Base-by-base conservation (phyloP, 2,113 vertebrate genomes). In the Plotosus lineatus region DNA sequence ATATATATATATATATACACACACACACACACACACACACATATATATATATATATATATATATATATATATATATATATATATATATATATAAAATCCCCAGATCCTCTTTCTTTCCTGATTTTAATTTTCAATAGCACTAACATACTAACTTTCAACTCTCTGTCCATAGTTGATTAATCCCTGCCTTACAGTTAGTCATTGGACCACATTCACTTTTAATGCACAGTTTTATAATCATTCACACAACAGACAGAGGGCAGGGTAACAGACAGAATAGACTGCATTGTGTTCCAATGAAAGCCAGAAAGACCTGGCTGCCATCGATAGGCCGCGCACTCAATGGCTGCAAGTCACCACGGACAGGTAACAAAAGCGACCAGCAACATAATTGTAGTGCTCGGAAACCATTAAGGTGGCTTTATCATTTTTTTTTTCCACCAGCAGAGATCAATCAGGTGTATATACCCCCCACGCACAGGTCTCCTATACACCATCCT, bases 321-420 rank as follows among this genome's bases (percentile, higher is more conserved):
- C 77, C 50, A 78, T 75, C 50, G 53, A 80, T 81, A 83, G 81
- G 50, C 65, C 53, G 78, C 58, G 73, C 66, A 42, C 68, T 75
- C 40, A 80, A 90, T 93, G 92, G 92, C 93, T 92, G 91, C 91
- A 91, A 92, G 92, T 89, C 90, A 92, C 89, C 86, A 88, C 90
- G 87, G 92, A 93, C 92, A 91, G 92, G 94, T 95, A 92, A 94
- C 94, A 94, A 94, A 94, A 81, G 94, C 93, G 93, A 92, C 92
- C 84, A 61, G 92, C 94, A 92, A 73, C 72, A 65, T 94, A 95
- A 94, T 95, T 95, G 94, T 94, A 92, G 93, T 89, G 93, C 93
- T 94, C 92, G 93, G 92, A 94, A 94, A 93, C 94, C 91, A 92
- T 95, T 93, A 95, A 94, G 92, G 91, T 94, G 94, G 95, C 94